A percentile compares a stretch with the other conserved stretches of the same genome.
These are phyloP conservation scores for Bursaphelenchus mucronatus DNA, from an alignment of 1,140 invertebrate genomes.

Conservation along the genomic window DNA sequence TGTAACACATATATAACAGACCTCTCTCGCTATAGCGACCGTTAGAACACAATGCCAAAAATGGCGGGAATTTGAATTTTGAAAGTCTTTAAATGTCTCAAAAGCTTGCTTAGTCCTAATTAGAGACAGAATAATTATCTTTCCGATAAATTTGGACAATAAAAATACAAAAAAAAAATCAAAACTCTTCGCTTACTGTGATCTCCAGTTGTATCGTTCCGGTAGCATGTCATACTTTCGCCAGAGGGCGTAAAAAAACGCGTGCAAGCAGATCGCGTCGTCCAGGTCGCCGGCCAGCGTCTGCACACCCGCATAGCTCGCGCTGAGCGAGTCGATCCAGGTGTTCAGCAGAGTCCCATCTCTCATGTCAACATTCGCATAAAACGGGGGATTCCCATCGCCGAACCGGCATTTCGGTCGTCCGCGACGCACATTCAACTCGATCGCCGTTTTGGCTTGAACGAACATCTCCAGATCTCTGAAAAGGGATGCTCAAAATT, in stretches of 20 bases:
- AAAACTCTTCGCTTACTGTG: conserved; percentile 61
- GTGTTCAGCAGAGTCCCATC: conserved; percentile 68
- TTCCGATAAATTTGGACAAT: too few species aligned
- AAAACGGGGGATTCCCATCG: conserved; percentile 68
- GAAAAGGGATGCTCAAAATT: conserved; percentile 35
- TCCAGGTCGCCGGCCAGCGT: conserved; percentile 71
- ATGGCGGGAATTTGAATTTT: too few species aligned
- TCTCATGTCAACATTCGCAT: conserved; percentile 72
- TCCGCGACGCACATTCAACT: conserved; percentile 68
- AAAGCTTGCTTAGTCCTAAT: too few species aligned
- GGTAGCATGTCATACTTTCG: conserved; percentile 69
- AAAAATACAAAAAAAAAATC: conserved; percentile 12
- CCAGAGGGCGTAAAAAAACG: conserved; percentile 71
- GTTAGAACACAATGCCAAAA: too few species aligned
- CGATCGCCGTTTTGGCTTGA: conserved; percentile 67
- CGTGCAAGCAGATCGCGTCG: conserved; percentile 72
- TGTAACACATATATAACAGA: too few species aligned
- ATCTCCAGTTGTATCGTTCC: conserved; percentile 70
- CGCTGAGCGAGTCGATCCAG: conserved; percentile 67
- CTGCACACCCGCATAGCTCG: conserved; percentile 62
- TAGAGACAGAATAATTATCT: too few species aligned
- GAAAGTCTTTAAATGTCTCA: too few species aligned
- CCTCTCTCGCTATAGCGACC: too few species aligned
- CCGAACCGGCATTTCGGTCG: conserved; percentile 61
- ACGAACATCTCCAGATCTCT: conserved; percentile 67